Conservation (phyloP, 1,140 invertebrate genomes). For the Aethina tumida region DNA sequence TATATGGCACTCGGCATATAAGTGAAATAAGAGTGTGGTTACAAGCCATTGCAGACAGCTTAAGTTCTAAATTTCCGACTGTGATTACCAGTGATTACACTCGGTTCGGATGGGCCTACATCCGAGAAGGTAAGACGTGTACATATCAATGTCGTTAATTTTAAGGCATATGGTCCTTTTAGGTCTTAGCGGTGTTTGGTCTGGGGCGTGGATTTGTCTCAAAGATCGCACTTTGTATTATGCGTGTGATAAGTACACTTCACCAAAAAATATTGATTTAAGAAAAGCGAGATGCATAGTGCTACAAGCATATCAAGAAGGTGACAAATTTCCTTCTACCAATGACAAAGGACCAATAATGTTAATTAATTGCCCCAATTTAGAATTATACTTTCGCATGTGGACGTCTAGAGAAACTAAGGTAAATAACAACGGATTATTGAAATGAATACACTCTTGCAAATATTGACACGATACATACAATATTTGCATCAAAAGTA, state of each 20-base stretch:
- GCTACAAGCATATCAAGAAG: conserved; percentile 44
- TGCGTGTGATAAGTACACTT: conserved; percentile 42
- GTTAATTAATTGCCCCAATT: conserved; percentile 51
- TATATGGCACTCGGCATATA: conserved; percentile 44
- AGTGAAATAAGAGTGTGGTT: conserved; percentile 54
- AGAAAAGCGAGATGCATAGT: conserved; percentile 72
- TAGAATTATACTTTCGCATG: conserved; percentile 60
- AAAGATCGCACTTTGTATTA: conserved; percentile 60
- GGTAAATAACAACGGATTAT: conserved; percentile 24
- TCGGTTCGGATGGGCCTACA: conserved; percentile 54
- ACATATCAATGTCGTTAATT: background rate
- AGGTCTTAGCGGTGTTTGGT: conserved; percentile 60
- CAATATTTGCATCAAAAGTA: too few relatives aligned
- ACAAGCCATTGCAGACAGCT: conserved; percentile 52
- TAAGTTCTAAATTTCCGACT: conserved; percentile 48
- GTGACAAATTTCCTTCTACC: conserved; percentile 37
- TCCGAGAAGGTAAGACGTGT: conserved; percentile 45
- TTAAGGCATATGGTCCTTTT: conserved; percentile 16
- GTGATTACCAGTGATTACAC: conserved; percentile 49
- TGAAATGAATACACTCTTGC: too few relatives aligned
- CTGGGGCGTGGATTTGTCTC: conserved; percentile 66
- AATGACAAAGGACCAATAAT: conserved; percentile 52
- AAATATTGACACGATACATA: too few relatives aligned
- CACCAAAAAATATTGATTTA: conserved; percentile 57
- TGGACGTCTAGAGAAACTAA: conserved; percentile 51